Conservation (phyloP, 2,888 invertebrate genomes). For the Aphrophora alni region DNA sequence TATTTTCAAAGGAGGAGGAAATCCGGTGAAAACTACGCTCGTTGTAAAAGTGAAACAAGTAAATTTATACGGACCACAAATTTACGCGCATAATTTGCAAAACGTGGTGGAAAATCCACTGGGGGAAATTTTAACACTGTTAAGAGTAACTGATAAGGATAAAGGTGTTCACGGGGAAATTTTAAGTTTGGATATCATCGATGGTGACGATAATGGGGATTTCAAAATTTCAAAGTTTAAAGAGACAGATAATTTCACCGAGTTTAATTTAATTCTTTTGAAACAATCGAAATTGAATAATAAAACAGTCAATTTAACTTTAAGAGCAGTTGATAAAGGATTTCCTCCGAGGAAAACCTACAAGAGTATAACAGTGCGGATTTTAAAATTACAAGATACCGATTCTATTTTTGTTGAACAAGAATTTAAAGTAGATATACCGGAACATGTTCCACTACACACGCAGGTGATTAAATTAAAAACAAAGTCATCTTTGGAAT, state of each 20-base stretch:
- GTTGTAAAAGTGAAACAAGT: slow-evolving; percentile 76
- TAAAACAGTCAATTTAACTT: slow-evolving; percentile 82
- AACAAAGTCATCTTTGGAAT: slow-evolving; percentile 60
- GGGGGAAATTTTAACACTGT: slow-evolving; percentile 85
- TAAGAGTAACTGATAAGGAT: slow-evolving; percentile 83
- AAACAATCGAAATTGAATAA: slow-evolving; percentile 55
- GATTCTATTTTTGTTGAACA: slow-evolving; percentile 85
- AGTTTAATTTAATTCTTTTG: neutral
- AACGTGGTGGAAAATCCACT: slow-evolving; percentile 79
- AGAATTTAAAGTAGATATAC: slow-evolving; percentile 84
- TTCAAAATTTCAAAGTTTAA: slow-evolving; percentile 67
- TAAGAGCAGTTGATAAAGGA: slow-evolving; percentile 84
- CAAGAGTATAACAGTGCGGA: slow-evolving; percentile 78
- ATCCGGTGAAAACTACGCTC: slow-evolving; percentile 75
- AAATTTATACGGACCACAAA: slow-evolving; percentile 84
- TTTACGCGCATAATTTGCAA: slow-evolving; percentile 78
- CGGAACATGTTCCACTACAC: slow-evolving; percentile 85
- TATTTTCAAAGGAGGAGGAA: slow-evolving; percentile 63
- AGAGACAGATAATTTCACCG: slow-evolving; percentile 62
- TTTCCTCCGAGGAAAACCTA: slow-evolving; percentile 77
- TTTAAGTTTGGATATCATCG: slow-evolving; percentile 78
- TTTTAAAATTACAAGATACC: slow-evolving; percentile 84
- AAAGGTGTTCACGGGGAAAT: slow-evolving; percentile 84
- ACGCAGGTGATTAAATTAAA: slow-evolving; percentile 76
- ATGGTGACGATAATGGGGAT: slow-evolving; percentile 82